phyloP scores from a whole-genome alignment of 2,888 invertebrate species.

The Melanchra persicariae region DNA sequence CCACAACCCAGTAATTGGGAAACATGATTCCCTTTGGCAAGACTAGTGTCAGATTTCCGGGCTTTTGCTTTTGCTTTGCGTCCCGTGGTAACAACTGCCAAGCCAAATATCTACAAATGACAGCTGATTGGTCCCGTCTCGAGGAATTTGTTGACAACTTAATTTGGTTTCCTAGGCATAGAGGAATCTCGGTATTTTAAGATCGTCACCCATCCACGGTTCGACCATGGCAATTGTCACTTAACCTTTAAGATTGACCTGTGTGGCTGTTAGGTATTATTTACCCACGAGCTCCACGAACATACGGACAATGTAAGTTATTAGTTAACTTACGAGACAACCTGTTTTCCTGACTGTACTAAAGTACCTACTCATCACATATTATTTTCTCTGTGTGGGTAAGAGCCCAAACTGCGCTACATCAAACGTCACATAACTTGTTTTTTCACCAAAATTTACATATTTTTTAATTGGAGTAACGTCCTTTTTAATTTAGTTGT shows the following conservation, averaged over 20 bases:
- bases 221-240: not conserved
- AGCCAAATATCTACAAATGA: too few species aligned
- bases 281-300: not conserved
- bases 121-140: too few species aligned
- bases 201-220: not conserved
- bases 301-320: not conserved
- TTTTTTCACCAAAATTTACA: conserved; percentile 42
- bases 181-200: not conserved
- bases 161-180: not conserved
- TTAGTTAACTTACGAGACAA: not conserved
- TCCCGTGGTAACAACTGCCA: too few species aligned
- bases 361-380: not conserved
- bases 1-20: too few species aligned
- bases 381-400: not conserved
- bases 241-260: not conserved
- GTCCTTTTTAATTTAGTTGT: conserved; percentile 59
- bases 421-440: conserved; percentile 32
- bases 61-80: too few species aligned
- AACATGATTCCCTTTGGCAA: too few species aligned
- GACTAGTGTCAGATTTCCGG: too few species aligned
- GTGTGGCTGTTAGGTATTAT: not conserved
- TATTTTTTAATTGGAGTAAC: conserved; percentile 49
- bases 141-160: too few species aligned
- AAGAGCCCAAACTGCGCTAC: not conserved
- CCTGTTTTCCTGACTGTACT: not conserved